Base-by-base conservation (phyloP, 2,888 invertebrate species). In the Podabrus alpinus region DNA sequence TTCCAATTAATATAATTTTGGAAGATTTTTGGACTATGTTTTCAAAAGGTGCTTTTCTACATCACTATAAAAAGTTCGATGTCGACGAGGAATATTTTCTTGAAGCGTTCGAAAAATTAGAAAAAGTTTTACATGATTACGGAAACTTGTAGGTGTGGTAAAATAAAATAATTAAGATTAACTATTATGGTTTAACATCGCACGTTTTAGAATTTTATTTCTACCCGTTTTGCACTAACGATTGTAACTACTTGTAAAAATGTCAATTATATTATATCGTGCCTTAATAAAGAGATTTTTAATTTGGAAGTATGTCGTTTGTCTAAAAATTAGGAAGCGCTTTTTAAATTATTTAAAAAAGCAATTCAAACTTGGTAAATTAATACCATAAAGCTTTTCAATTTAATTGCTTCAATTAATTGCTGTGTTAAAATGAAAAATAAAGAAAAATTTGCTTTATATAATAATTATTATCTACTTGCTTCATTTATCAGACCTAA, bases 61-160 rank as follows among this genome's bases (percentile, higher is more conserved):
- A 90, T 84, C 89, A 89, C 74, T 90, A 89, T 80, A 86, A 85
- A 77, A 87, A 88, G 75, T 88, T 85, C 81, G 88, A 87, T 45
- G 81, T 90, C 59, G 86, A 87, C 75, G 88, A 89, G 60, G 85
- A 88, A 59, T 87, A 88, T 77, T 89, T 90, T 82, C 80, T 87
- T 64, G 82, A 86, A 77, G 85, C 88, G n/a, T 90, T 90, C 83
- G 87, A 88, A 59, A 86, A 86, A 80, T 77, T 89, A 75, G 89
- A 89, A 83, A 87, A 85, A 79, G 80, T 89, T 73, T 82, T 89
- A 29, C 85, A 87, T 78, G 82, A 85, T 76, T 90, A 90, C 80
- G 87, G 87, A 75, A 84, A 82, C 80, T 78, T 87, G 77, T 83
- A 75, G 82, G 59, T 25, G 15, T n/a, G 7, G 24, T 9, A 24